These are phyloP conservation scores for Melierax canorus DNA, from an alignment of 2,113 vertebrate genomes.

Conservation along the genomic window DNA sequence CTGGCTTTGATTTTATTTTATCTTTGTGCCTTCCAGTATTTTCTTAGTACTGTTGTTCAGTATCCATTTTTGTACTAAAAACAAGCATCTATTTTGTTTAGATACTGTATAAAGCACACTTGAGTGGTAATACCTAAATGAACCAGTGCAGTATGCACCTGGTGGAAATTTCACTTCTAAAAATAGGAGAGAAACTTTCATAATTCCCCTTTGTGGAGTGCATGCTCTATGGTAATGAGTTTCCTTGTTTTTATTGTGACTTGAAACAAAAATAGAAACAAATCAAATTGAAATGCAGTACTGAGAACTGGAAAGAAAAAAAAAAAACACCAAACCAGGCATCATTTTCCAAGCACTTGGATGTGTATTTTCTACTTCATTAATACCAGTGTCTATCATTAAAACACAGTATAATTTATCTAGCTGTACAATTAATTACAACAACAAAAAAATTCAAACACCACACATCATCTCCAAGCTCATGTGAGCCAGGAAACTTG, in stretches of 20 bases:
- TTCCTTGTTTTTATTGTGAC: slow-evolving; percentile 24
- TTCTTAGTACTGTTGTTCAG: not conserved
- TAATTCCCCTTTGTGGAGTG: slow-evolving; percentile 29
- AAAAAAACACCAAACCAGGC: not conserved
- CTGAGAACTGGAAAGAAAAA: not conserved
- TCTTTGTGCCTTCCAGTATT: not conserved
- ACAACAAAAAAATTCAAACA: not conserved
- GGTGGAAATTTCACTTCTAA: slow-evolving; percentile 58
- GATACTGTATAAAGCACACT: not conserved
- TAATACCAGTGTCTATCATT: not conserved
- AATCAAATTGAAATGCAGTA: slow-evolving; percentile 28
- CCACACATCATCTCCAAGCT: not conserved
- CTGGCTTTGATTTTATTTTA: not conserved
- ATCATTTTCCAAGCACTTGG: slow-evolving; percentile 2
- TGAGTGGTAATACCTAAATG: slow-evolving; percentile 10
- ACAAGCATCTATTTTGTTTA: not conserved
- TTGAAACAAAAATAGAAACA: slow-evolving; percentile 29
- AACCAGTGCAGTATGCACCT: not conserved
- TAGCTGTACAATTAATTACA: slow-evolving; percentile 4
- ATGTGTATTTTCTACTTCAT: slow-evolving; percentile 35
- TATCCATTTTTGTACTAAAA: not conserved
- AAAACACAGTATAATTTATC: not conserved
- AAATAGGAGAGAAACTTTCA: slow-evolving; percentile 46
- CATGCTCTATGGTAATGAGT: not conserved
- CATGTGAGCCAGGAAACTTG: not conserved